Evolutionary conservation across 2,888 invertebrate species (phyloP), one percentile per base, ranked within the genome.

Genomic region (Trachelus iudaicus): DNA sequence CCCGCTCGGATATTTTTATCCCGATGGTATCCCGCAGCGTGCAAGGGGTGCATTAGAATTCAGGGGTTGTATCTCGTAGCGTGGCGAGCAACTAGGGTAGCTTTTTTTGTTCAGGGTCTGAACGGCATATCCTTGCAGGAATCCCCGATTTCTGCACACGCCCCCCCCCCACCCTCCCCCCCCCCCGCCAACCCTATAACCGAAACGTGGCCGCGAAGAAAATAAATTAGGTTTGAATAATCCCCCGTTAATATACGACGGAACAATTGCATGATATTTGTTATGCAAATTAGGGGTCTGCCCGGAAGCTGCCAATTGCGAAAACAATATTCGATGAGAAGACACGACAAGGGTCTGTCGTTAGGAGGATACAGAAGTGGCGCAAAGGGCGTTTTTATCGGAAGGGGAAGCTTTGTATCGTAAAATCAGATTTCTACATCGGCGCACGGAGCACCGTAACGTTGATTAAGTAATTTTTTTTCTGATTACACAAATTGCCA

Each of bases 191-290:
- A 71, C 77, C 77, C 75, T 75, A 9, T 0, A 23, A 56, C 69
- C 40, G 40, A 56, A 23, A 71, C 69, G 69, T 30, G 68, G 75
- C 40, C 37, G 69, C 40, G 69, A 75, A 71, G 77, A 77, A 75
- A 77, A 75, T 71, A 69, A 77, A 77, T 77, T 77, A 75, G 69
- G 71, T 77, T 77, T 75, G 77, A 77, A 77, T 77, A 77, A 77
- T 77, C 74, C 73, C 73, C 77, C 69, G 40, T 34, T 77, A 77
- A 77, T 77, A 75, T 75, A 77, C 75, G 75, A 40, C 30, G 77
- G 77, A 77, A 77, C 75, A 77, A 77, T 77, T 77, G 77, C 40
- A 68, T 77, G 71, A 77, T 71, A 75, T 75, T 77, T 23, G 77
- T 77, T 75, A 77, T 77, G 77, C 69, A 77, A 77, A 77, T 77